Evolutionary conservation across 92 coral and sea anemone genomes (phyloP).

Genomic region (Epizoanthus stellaris): DNA sequence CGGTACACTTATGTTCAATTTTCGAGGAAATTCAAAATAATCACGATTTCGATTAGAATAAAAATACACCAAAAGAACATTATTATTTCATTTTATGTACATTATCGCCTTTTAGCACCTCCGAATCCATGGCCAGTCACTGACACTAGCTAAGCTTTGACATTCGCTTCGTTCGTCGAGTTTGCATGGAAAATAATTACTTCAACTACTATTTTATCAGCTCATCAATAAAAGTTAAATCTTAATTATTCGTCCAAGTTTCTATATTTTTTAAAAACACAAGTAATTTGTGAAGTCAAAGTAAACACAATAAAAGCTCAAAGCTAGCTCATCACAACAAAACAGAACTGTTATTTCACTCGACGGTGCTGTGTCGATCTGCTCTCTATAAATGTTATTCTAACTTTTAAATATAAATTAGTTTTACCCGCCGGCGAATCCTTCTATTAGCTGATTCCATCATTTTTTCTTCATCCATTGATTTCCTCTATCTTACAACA

Average conservation of each 20-base stretch:
- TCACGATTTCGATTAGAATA: no score
- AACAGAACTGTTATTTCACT: no score
- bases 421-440: conserved; percentile 65
- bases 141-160: neutral
- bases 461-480: conserved; percentile 44
- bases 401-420: neutral
- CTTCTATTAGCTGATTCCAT: conserved; percentile 45
- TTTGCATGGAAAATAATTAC: neutral
- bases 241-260: neutral
- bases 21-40: no score
- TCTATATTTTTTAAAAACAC: neutral
- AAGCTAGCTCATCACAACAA: neutral
- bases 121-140: neutral
- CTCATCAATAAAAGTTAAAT: neutral
- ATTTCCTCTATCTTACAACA: conserved; percentile 45
- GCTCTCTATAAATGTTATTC: neutral
- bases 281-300: neutral
- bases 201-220: neutral
- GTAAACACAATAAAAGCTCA: conserved; percentile 12
- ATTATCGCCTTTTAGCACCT: no score
- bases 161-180: neutral
- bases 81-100: no score
- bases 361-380: no score
- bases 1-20: no score
- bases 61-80: no score